Evolutionary conservation across 2,888 invertebrate species (phyloP), one percentile per base, ranked within the genome.

Genomic region (Melanostoma mellinum): DNA sequence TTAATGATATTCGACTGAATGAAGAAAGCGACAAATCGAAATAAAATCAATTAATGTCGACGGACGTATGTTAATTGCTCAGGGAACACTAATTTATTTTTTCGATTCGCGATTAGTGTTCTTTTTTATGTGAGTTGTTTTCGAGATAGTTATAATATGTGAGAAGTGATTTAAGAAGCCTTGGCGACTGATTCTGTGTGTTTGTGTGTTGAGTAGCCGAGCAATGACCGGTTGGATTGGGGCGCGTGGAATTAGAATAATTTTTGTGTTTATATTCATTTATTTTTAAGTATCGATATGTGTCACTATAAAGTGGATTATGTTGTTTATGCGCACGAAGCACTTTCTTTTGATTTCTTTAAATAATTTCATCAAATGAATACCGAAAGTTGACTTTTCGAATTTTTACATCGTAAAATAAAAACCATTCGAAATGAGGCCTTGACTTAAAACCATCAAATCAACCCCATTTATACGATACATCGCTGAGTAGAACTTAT

Each of bases 51-150:
- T 81, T 81, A 81, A 81, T 81, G 81, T 81, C 72, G 67, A 55
- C 67, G 60, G 81, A 81, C 81, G 77, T 81, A 81, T 81, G 81
- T 81, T 81, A 81, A 81, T 81, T 81, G 72, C 81, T 50, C 52
- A 61, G 53, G 53, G 76, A 72, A 67, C 76, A 72, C 67, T 72
- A 72, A 76, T 81, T 81, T 81, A 72, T 77, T 71, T 76, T 71
- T 81, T 67, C 60, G 67, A 72, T 75, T 76, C 30, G 63, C 48
- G 68, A 69, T 76, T 55, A 63, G 35, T 30, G 48, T 46, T 36
- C 33, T n/a, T 55, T 68, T 52, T 60, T 52, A 52, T 71, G 6
- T 36, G 10, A 44, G 35, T n/a, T 53, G 61, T 38, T 46, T 52
- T 67, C 50, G 65, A 46, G 71, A 76, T 77, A 52, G 60, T 72